Conservation (phyloP, 2,113 vertebrate genomes). For the Andinoacara biseriatus region DNA sequence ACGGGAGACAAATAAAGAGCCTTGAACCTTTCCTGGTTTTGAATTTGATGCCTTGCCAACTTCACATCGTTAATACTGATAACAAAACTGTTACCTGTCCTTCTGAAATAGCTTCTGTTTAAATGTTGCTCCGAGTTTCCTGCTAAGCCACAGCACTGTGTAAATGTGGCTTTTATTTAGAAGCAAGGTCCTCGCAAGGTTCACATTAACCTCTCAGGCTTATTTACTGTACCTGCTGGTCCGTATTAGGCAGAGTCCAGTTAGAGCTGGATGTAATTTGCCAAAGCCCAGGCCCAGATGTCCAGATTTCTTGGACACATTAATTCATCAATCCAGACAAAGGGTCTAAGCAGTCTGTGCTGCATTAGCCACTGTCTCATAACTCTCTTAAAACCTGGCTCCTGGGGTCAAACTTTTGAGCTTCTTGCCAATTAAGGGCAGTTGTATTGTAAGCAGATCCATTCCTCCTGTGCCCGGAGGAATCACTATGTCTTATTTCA, state of each 20-base stretch:
- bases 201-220: slow-evolving; percentile 24
- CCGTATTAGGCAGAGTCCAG: slow-evolving; percentile 29
- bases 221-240: slow-evolving; percentile 54
- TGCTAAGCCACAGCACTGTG: background rate
- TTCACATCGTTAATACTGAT: background rate
- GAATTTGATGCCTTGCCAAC: background rate
- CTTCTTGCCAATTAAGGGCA: slow-evolving; percentile 67
- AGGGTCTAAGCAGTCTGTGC: slow-evolving; percentile 59
- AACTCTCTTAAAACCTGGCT: slow-evolving; percentile 66
- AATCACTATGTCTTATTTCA: slow-evolving; percentile 60
- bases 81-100: slow-evolving; percentile 8
- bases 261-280: slow-evolving; percentile 46
- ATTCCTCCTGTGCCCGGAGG: slow-evolving; percentile 40
- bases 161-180: slow-evolving; percentile 42
- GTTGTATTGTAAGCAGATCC: slow-evolving; percentile 63
- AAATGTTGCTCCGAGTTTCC: background rate
- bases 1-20: too few species aligned
- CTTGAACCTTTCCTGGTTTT: background rate
- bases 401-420: slow-evolving; percentile 62
- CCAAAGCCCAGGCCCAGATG: slow-evolving; percentile 33
- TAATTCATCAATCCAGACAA: slow-evolving; percentile 55
- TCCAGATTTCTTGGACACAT: slow-evolving; percentile 51
- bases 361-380: slow-evolving; percentile 74
- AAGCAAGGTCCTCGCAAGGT: slow-evolving; percentile 17
- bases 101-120: slow-evolving; percentile 9